Evolutionary conservation across 2,113 vertebrate species (phyloP).

Genomic region (Eulemur rufifrons): DNA sequence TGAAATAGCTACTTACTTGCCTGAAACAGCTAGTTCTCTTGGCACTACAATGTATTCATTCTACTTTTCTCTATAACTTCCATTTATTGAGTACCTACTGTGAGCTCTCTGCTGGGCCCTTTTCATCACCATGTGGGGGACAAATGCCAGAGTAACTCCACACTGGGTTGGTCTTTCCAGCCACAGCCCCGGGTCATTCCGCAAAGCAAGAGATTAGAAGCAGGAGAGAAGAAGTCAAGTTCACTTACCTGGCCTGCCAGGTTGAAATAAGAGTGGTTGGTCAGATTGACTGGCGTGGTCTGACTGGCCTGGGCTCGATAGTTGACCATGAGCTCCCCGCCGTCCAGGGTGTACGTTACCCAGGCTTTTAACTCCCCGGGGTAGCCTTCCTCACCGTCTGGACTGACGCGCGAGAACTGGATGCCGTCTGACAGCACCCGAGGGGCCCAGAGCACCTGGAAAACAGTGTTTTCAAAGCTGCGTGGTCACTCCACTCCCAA

Average conservation of each 20-base stretch:
- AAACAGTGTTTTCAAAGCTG: slow-evolving; percentile 31
- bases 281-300: slow-evolving; percentile 93
- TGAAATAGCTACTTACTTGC: background rate
- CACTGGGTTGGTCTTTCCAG: background rate
- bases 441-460: slow-evolving; percentile 92
- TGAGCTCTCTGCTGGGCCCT: background rate
- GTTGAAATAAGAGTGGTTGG: slow-evolving; percentile 98
- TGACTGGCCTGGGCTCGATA: slow-evolving; percentile 89
- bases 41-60: background rate
- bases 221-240: background rate
- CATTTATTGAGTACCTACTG: background rate
- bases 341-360: slow-evolving; percentile 91
- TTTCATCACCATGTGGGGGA: background rate
- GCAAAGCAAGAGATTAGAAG: background rate
- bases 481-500: background rate
- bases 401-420: slow-evolving; percentile 89
- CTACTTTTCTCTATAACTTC: background rate
- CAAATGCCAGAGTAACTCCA: background rate
- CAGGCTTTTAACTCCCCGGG: slow-evolving; percentile 92
- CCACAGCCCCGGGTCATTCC: background rate
- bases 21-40: background rate
- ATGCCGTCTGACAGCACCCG: slow-evolving; percentile 86
- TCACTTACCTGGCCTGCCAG: slow-evolving; percentile 92
- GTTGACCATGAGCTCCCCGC: slow-evolving; percentile 86
- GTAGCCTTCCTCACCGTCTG: slow-evolving; percentile 94